phyloP scores from a whole-genome alignment of 1,140 invertebrate species.

The Apocrypta bakeri region DNA sequence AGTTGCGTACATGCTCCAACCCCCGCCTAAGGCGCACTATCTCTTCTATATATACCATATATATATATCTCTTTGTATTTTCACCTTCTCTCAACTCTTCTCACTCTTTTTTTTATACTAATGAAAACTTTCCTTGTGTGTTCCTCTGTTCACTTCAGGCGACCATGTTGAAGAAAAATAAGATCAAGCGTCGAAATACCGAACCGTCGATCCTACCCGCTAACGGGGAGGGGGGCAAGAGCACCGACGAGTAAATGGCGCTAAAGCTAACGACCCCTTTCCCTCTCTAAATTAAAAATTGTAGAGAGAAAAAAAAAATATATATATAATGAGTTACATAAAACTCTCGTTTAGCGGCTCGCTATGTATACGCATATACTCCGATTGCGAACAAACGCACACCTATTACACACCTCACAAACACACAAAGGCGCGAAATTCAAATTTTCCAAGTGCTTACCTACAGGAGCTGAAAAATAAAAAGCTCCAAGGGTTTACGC shows the following conservation, averaged over 20 bases:
- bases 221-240: slow-evolving; percentile 79
- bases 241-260: slow-evolving; percentile 76
- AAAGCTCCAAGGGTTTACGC: neutral
- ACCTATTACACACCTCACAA: neutral
- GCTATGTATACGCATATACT: slow-evolving; percentile 5
- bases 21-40: neutral
- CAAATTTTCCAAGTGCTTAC: neutral
- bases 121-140: slow-evolving; percentile 45
- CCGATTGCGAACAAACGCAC: slow-evolving; percentile 20
- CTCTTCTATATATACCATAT: neutral
- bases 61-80: neutral
- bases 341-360: neutral
- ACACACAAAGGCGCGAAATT: neutral
- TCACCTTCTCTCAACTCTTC: neutral
- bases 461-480: too few species aligned
- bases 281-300: neutral
- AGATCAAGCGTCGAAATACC: slow-evolving; percentile 93
- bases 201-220: slow-evolving; percentile 86
- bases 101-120: slow-evolving; percentile 35
- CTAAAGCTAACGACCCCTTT: slow-evolving; percentile 55
- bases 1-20: neutral
- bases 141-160: slow-evolving; percentile 78
- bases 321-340: too few species aligned
- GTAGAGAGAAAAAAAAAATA: neutral
- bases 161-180: slow-evolving; percentile 96